These are phyloP conservation scores for Phrynocephalus versicolor DNA, from an alignment of 2,113 vertebrate species.

Conservation along the genomic window DNA sequence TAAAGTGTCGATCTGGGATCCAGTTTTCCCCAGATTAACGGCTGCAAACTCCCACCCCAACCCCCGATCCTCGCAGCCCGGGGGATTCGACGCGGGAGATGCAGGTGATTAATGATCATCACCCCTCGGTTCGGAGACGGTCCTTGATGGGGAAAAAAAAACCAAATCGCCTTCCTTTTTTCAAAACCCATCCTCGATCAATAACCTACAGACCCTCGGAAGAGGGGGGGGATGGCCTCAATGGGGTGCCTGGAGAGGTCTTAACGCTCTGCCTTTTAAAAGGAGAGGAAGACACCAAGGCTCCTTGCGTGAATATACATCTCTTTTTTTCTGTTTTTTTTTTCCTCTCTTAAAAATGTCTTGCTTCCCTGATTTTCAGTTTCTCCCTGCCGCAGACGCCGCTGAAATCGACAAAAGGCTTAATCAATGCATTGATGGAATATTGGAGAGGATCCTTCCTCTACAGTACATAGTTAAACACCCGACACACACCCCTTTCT, in stretches of 20 bases:
- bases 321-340: neutral
- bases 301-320: too few relatives aligned
- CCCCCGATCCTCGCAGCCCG: too few relatives aligned
- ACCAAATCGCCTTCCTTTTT: neutral
- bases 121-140: conserved; percentile 13
- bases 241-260: neutral
- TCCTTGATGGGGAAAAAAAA: neutral
- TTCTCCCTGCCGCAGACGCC: neutral
- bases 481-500: neutral
- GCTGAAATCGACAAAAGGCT: neutral
- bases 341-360: too few relatives aligned
- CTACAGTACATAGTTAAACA: too few relatives aligned
- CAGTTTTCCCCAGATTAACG: conserved; percentile 56
- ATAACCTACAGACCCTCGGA: too few relatives aligned
- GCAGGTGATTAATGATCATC: conserved; percentile 62
- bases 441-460: too few relatives aligned
- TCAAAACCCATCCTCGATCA: too few relatives aligned
- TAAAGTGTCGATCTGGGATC: conserved; percentile 29
- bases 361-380: too few relatives aligned
- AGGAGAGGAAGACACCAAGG: too few relatives aligned
- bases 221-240: too few relatives aligned
- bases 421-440: neutral
- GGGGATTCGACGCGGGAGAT: conserved; percentile 61
- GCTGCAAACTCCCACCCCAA: conserved; percentile 47
- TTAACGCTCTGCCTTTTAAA: neutral